These are phyloP conservation scores for Cyanocitta stelleri DNA, from an alignment of 2,113 vertebrate genomes.

Conservation along the genomic window DNA sequence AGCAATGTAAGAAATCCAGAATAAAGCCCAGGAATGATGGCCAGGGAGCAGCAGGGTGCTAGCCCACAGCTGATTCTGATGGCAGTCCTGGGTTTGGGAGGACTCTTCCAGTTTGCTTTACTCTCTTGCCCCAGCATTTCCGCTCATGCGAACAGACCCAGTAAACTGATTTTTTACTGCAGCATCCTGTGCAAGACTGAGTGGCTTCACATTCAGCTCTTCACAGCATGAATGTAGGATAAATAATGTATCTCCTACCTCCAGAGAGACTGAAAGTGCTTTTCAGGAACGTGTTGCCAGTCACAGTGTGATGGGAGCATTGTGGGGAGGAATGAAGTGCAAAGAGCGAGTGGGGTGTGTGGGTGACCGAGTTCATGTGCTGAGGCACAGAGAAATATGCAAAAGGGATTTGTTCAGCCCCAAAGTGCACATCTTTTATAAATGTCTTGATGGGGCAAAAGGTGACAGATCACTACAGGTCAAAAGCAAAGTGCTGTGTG, in stretches of 20 bases:
- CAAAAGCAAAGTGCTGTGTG: background rate
- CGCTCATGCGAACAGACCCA: background rate
- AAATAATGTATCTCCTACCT: background rate
- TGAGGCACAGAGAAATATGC: background rate
- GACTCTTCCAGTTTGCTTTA: background rate
- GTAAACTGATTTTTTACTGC: background rate
- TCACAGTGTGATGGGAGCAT: rapidly evolving
- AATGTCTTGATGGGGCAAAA: background rate
- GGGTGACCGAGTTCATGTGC: background rate
- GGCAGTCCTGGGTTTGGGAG: background rate
- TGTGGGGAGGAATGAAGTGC: background rate
- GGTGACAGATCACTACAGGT: background rate
- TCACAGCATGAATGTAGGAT: background rate
- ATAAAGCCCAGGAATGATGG: background rate
- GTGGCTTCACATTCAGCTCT: background rate
- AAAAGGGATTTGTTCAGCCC: background rate
- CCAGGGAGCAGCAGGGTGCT: background rate
- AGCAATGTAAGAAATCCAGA: background rate
- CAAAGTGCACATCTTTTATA: background rate
- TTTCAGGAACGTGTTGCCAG: background rate
- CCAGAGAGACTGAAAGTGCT: background rate
- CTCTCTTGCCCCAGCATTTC: background rate
- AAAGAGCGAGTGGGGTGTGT: background rate
- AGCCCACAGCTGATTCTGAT: background rate
- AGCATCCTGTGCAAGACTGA: background rate